phyloP scores from a whole-genome alignment of 2,888 invertebrate genomes.

The Rhagonycha fulva region DNA sequence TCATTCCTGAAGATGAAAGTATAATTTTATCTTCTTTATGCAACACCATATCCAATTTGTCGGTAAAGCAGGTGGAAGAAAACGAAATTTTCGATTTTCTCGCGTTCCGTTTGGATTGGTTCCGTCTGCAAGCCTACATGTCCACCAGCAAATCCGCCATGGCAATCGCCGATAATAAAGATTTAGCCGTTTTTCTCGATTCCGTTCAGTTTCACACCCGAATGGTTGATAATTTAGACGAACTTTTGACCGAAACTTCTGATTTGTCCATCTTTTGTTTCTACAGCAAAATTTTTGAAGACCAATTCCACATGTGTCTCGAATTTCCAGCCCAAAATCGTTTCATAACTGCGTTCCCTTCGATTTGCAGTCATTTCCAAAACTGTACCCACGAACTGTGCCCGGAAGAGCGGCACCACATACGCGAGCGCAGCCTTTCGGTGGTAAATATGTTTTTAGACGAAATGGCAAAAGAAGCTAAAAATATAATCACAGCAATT shows the following conservation, averaged over 20 bases:
- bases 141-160: constrained; percentile 82
- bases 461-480: constrained; percentile 98
- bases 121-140: constrained; percentile 91
- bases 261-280: constrained; percentile 98
- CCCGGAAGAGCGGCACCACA: constrained; percentile 97
- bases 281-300: constrained; percentile 95
- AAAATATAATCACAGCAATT: constrained; percentile 97
- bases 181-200: constrained; percentile 90
- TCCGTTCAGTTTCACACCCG: constrained; percentile 96
- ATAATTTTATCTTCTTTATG: constrained; percentile 91
- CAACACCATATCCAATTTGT: constrained; percentile 82
- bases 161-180: constrained; percentile 80
- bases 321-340: constrained; percentile 99
- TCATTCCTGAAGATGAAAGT: constrained; percentile 93
- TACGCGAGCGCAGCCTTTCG: constrained; percentile 91
- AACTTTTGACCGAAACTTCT: constrained; percentile 94
- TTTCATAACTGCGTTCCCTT: constrained; percentile 95
- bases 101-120: constrained; percentile 96
- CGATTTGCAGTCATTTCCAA: constrained; percentile 97
- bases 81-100: constrained; percentile 95
- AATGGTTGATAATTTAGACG: constrained; percentile 97
- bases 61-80: constrained; percentile 94
- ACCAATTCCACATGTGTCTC: constrained; percentile 97
- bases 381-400: constrained; percentile 97
- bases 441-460: constrained; percentile 97